Evolutionary conservation across 2,113 vertebrate species (phyloP).

Genomic region (Cynoglossus semilaevis): DNA sequence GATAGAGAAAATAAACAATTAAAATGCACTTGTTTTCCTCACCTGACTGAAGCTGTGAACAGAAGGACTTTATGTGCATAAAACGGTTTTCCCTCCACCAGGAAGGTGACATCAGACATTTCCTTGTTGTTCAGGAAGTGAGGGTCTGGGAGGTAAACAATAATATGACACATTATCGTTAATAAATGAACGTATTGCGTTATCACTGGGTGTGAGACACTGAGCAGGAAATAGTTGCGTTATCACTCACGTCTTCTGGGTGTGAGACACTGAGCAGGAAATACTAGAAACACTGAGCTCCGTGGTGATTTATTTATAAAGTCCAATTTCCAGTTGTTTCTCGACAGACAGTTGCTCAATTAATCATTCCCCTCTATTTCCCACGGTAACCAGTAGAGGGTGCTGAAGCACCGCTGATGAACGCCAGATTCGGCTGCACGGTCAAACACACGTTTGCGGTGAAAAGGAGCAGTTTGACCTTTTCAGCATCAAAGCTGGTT

Average conservation of each 20-base stretch:
- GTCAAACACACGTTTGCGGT: no score
- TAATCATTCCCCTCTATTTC: no score
- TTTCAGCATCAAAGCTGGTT: conserved; percentile 2
- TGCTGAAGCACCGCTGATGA: conserved; percentile 9
- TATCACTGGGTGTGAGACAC: no score
- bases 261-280: no score
- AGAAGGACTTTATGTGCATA: conserved; percentile 81
- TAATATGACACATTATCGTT: background rate
- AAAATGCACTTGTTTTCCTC: background rate
- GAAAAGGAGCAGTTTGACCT: background rate
- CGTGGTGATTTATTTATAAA: no score
- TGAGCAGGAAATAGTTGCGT: no score
- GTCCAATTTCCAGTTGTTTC: no score
- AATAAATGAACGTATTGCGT: no score
- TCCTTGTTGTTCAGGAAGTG: conserved; percentile 82
- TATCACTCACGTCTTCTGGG: no score
- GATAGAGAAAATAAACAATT: background rate
- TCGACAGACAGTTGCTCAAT: no score
- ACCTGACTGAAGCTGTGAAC: conserved; percentile 79
- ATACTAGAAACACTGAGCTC: no score
- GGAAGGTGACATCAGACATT: conserved; percentile 80
- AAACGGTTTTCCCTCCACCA: conserved; percentile 81
- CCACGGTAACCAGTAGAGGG: conserved; percentile 43
- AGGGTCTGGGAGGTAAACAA: conserved; percentile 61
- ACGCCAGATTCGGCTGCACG: no score